phyloP scores from a whole-genome alignment of 1,140 invertebrate species.

The Lutraria rhynchaena region DNA sequence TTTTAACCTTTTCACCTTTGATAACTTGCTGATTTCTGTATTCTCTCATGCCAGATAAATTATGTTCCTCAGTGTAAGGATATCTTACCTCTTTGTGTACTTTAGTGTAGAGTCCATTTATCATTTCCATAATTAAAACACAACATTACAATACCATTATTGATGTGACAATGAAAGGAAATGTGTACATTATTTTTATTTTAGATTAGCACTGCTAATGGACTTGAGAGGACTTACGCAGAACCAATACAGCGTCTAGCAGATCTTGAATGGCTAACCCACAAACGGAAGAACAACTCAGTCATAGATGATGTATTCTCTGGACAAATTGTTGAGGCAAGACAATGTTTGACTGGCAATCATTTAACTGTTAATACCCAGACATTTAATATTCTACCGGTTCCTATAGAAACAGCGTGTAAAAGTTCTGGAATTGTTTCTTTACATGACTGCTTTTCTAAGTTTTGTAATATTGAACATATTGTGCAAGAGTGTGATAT shows the following conservation, averaged over 20 bases:
- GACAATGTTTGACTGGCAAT: constrained; percentile 74
- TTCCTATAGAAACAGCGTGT: constrained; percentile 74
- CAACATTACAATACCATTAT: background rate
- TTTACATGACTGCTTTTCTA: constrained; percentile 78
- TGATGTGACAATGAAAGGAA: background rate
- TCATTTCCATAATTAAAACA: background rate
- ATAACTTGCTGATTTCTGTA: too few relatives aligned
- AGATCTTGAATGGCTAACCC: constrained; percentile 80
- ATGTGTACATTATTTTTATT: constrained; percentile 25
- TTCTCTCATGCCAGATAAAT: too few relatives aligned
- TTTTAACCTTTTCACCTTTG: too few relatives aligned
- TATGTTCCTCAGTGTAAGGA: too few relatives aligned
- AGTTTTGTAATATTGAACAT: constrained; percentile 78
- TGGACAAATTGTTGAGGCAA: constrained; percentile 79
- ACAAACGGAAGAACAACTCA: constrained; percentile 79
- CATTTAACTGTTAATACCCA: constrained; percentile 79
- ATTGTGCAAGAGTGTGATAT: constrained; percentile 66
- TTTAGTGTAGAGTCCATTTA: too few relatives aligned
- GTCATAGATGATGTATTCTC: constrained; percentile 78
- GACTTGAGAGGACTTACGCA: constrained; percentile 79
- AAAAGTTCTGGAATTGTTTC: constrained; percentile 73
- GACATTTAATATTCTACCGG: constrained; percentile 78
- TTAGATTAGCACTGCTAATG: constrained; percentile 79
- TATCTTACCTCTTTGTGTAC: too few relatives aligned
- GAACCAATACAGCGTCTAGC: constrained; percentile 79